These are phyloP conservation scores for Syrmaticus mikado DNA, from an alignment of 2,113 vertebrate species.

Conservation along the genomic window DNA sequence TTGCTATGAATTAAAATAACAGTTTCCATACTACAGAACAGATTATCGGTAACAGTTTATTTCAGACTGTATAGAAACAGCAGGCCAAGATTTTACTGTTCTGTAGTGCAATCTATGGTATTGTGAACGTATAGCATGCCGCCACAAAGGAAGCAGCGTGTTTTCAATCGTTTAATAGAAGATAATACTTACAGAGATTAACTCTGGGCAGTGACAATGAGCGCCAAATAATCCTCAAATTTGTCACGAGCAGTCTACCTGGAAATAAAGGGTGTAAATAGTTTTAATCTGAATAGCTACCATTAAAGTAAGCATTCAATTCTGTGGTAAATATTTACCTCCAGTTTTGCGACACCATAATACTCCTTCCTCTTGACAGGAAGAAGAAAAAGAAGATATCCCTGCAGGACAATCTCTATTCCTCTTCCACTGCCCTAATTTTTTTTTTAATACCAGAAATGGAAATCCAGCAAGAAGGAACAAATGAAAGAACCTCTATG, in stretches of 20 bases:
- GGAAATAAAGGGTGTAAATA: constrained; percentile 31
- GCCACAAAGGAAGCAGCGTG: neutral
- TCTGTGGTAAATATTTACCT: neutral
- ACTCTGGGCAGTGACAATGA: constrained; percentile 93
- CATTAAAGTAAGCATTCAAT: neutral
- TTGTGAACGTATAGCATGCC: neutral
- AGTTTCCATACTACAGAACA: neutral
- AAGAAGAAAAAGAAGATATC: neutral
- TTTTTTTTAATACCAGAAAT: neutral
- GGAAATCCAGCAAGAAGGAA: neutral
- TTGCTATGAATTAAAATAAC: neutral
- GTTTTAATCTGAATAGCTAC: neutral
- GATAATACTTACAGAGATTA: constrained; percentile 87
- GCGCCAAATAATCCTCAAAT: constrained; percentile 97
- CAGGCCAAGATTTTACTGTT: neutral
- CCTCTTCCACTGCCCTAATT: neutral
- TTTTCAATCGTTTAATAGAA: neutral
- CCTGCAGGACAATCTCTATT: neutral
- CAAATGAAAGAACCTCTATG: neutral
- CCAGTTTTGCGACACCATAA: neutral
- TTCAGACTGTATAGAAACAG: neutral
- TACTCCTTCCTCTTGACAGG: neutral
- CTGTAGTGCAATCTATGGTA: neutral
- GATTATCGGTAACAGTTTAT: neutral
- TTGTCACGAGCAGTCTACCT: constrained; percentile 92